phyloP scores from a whole-genome alignment of 2,113 vertebrate species.

The Urocynchramus pylzowi region DNA sequence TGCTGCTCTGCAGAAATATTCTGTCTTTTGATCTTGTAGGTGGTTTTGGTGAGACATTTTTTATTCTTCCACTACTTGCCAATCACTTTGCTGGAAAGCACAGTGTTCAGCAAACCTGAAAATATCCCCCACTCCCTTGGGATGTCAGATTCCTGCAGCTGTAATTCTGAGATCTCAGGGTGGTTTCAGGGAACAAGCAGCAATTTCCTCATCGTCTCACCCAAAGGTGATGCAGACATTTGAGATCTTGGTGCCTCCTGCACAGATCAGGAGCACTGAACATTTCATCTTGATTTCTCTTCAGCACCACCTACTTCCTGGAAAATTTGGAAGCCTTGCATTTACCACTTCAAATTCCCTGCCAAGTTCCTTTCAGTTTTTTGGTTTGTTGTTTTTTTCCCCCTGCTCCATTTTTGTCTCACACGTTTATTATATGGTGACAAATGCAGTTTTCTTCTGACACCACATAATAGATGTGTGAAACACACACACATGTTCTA shows the following conservation, averaged over 20 bases:
- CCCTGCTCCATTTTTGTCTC: constrained; percentile 54
- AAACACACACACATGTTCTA: constrained; percentile 41
- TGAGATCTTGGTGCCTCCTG: background rate
- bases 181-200: background rate
- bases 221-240: background rate
- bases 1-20: background rate
- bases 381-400: background rate
- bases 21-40: background rate
- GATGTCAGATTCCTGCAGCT: background rate
- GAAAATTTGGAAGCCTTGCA: constrained; percentile 23
- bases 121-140: background rate
- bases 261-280: background rate
- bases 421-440: constrained; percentile 58
- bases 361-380: constrained; percentile 27
- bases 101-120: background rate
- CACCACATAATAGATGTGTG: constrained; percentile 61
- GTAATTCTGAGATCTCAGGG: background rate
- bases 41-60: background rate
- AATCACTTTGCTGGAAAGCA: background rate
- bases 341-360: constrained; percentile 31
- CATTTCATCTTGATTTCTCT: constrained; percentile 14
- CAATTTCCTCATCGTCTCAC: background rate
- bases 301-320: constrained; percentile 25
- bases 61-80: background rate
- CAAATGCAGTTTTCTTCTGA: constrained; percentile 56